Conservation (phyloP, 1,140 invertebrate species). For the Trichomalopsis sarcophagae region DNA sequence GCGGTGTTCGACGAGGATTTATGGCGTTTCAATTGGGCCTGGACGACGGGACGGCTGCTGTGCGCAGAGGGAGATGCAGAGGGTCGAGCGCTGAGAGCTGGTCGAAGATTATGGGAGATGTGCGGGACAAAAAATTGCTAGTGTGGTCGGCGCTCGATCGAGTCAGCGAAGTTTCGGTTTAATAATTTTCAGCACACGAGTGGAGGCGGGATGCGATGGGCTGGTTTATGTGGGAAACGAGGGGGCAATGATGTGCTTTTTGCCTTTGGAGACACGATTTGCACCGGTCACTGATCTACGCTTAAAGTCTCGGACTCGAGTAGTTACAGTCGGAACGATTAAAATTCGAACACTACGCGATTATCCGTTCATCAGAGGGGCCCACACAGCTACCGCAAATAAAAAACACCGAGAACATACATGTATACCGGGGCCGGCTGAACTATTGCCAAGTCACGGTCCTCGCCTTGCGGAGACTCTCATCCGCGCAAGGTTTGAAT, state of each 20-base stretch:
- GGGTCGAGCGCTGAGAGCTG: not conserved
- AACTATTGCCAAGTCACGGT: not conserved
- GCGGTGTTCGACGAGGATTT: conserved; percentile 58
- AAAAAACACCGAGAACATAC: not conserved
- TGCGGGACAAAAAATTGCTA: not conserved
- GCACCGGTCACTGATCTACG: no score
- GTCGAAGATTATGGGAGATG: not conserved
- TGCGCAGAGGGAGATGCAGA: not conserved
- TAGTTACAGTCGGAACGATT: no score
- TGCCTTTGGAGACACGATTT: no score
- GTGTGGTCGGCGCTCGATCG: not conserved
- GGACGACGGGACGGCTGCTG: not conserved
- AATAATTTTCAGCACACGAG: not conserved
- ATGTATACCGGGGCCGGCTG: not conserved
- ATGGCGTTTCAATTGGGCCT: conserved; percentile 59
- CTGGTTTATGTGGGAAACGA: no score
- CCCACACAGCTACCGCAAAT: not conserved
- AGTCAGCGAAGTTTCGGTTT: not conserved
- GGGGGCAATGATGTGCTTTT: no score
- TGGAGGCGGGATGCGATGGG: no score
- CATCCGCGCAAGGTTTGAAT: not conserved
- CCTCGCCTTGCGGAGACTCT: not conserved
- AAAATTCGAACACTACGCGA: not conserved
- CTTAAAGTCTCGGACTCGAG: no score
- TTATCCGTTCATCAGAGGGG: not conserved